Evolutionary conservation across 2,797 vertebrate genomes (phyloP).

Genomic region (Alfaro cultratus): DNA sequence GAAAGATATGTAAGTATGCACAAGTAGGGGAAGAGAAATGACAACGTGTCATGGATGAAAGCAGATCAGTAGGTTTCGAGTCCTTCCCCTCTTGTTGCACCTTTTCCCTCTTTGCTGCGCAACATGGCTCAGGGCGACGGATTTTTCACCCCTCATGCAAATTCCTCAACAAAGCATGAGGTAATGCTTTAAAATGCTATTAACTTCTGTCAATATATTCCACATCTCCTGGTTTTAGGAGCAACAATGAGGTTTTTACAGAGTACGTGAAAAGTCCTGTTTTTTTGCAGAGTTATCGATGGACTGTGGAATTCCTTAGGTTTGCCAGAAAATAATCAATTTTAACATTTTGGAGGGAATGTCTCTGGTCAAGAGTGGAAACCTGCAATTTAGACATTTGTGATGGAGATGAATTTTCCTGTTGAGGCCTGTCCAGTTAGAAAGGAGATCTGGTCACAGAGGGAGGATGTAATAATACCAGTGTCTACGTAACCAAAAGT

Average conservation of each 20-base stretch:
- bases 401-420: constrained; percentile 43
- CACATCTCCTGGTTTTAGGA: constrained; percentile 3
- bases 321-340: constrained; percentile 48
- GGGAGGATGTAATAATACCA: neutral
- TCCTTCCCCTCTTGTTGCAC: constrained; percentile 5
- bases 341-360: constrained; percentile 35
- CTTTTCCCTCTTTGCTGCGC: constrained; percentile 31
- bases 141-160: constrained; percentile 59
- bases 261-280: neutral
- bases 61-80: neutral
- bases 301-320: constrained; percentile 45
- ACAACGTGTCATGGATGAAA: neutral
- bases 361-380: constrained; percentile 46
- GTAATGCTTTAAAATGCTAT: constrained; percentile 59
- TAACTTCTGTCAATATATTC: constrained; percentile 16
- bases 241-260: constrained; percentile 17
- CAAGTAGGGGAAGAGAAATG: neutral
- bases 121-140: constrained; percentile 46
- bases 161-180: constrained; percentile 71
- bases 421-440: constrained; percentile 42
- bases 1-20: neutral
- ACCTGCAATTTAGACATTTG: constrained; percentile 43
- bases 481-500: neutral
- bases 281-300: constrained; percentile 15
- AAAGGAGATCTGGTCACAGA: constrained; percentile 35